These are phyloP conservation scores for Carabus problematicus DNA, from an alignment of 2,888 invertebrate genomes.

Conservation along the genomic window DNA sequence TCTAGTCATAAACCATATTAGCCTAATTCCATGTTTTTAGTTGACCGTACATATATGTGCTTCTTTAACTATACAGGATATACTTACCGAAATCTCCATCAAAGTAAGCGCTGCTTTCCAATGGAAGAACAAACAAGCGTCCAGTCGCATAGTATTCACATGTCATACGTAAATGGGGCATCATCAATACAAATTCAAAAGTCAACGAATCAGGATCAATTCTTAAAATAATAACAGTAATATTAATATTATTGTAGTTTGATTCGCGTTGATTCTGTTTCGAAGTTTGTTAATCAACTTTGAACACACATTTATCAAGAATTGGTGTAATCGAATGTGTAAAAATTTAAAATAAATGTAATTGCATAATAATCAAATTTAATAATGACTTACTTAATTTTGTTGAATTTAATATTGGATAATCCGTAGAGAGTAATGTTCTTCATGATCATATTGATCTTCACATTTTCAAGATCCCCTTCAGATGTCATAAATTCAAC, in stretches of 20 bases:
- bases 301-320: too few species aligned
- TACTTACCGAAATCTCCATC: constrained; percentile 65
- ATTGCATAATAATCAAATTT: too few species aligned
- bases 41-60: too few species aligned
- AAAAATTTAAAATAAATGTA: too few species aligned
- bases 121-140: constrained; percentile 60
- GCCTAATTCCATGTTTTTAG: too few species aligned
- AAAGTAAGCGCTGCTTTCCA: constrained; percentile 62
- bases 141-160: constrained; percentile 63
- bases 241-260: too few species aligned
- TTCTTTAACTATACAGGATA: background rate
- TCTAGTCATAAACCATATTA: too few species aligned
- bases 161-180: constrained; percentile 5
- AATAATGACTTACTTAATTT: constrained; percentile 29
- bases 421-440: constrained; percentile 15
- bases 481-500: constrained; percentile 20
- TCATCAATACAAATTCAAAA: constrained; percentile 2
- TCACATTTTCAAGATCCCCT: too few species aligned
- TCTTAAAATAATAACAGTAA: too few species aligned
- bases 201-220: constrained; percentile 13
- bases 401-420: background rate
- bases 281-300: too few species aligned
- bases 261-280: too few species aligned
- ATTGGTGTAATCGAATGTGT: too few species aligned
- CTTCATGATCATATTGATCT: constrained; percentile 34